Evolutionary conservation across 2,113 vertebrate species (phyloP), one percentile per base, ranked within the genome.

Genomic region (Melozone crissalis): DNA sequence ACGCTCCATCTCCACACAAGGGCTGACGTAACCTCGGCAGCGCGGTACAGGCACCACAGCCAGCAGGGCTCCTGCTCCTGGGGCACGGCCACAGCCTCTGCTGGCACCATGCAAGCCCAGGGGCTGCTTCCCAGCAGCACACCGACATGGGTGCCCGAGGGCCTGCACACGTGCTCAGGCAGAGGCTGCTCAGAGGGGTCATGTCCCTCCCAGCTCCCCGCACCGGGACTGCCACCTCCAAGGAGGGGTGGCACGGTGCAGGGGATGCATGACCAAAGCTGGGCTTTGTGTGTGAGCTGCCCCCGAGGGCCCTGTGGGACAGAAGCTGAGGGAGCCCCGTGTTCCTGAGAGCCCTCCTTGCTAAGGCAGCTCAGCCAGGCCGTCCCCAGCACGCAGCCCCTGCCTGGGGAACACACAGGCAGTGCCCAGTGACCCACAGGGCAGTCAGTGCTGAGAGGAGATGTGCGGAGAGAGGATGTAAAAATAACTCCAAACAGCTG

Each of bases 401-500:
- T 19, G 44, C 58, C 46, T 28, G 0, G 7, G 23, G 44, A 4
- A 22, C 35, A 27, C 0, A 7, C 37, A 49, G 73, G 44, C 62
- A 59, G 39, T 1, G 3, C 30, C 51, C 74, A 51, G 61, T 0
- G 2, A 43, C 15, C 8, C 72, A 74, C 27, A 0, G 5, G 75
- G 67, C 67, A 86, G 52, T 4, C 0, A 0, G 33, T 55, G 77
- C 73, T 1, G 2, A 19, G 41, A 71, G 59, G 7, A 55, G 67
- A 92, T 8, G 18, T 2, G 1, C 49, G 77, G 44, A 37, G 28
- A 37, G 57, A 59, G 66, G 62, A 49, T 85, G 51, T 87, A 96
- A 91, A 96, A 95, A 95, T 85, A 94, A 69, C 39, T 47, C 33
- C 58, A 62, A 95, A 95, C 94, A 97, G 94, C 96, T 96, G 96